phyloP scores from a whole-genome alignment of 2,797 vertebrate species.

The Aphelocoma californica region DNA sequence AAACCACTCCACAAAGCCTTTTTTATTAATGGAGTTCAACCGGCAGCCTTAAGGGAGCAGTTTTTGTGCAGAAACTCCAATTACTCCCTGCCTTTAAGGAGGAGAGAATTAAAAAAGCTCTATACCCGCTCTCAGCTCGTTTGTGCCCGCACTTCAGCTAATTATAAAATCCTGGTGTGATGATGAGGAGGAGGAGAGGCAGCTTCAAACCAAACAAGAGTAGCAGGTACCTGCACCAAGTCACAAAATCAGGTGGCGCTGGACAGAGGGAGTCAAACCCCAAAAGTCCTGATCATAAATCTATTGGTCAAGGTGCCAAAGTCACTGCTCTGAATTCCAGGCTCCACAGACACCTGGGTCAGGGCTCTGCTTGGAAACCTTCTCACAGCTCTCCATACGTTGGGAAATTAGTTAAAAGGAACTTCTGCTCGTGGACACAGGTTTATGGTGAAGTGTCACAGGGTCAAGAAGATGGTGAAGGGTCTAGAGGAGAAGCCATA shows the following conservation, averaged over 20 bases:
- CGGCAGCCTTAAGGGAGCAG: not conserved
- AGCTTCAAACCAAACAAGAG: not conserved
- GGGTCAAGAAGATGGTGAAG: not conserved
- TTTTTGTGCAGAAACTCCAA: not conserved
- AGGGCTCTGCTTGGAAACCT: not conserved
- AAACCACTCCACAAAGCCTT: not conserved
- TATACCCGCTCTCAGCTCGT: not conserved
- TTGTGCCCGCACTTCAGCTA: not conserved
- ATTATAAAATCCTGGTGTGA: not conserved
- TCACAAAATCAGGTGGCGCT: not conserved
- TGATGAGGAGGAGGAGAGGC: not conserved
- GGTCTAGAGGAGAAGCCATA: not conserved
- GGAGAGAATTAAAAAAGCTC: not conserved
- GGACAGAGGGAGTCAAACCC: not conserved
- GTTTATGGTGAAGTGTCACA: not conserved
- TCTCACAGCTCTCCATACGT: fast-evolving
- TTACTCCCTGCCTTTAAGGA: not conserved
- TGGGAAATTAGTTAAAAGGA: not conserved
- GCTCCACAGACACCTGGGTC: not conserved
- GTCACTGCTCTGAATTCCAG: not conserved
- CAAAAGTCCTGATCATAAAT: not conserved
- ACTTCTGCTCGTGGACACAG: fast-evolving
- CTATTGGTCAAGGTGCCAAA: not conserved
- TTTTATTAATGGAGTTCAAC: not conserved
- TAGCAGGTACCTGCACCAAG: not conserved